Conservation (phyloP, 1,140 invertebrate genomes). For the Leptinotarsa texana region DNA sequence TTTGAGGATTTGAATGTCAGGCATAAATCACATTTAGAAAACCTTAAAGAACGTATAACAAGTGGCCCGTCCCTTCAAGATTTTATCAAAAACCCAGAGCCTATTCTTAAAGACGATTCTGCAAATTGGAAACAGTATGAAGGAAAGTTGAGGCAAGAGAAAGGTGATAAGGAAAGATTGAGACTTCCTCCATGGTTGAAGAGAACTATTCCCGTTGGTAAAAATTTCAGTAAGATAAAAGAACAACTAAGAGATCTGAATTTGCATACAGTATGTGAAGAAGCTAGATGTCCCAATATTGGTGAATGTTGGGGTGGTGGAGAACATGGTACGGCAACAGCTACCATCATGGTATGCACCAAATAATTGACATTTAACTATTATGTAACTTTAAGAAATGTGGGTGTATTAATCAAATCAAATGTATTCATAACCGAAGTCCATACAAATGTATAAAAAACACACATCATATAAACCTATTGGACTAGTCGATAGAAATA, state of each 20-base stretch:
- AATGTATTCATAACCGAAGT: no score
- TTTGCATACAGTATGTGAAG: constrained; percentile 97
- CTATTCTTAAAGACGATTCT: constrained; percentile 61
- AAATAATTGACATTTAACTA: neutral
- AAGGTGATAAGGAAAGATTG: constrained; percentile 79
- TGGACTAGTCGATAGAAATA: no score
- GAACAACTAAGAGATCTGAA: constrained; percentile 85
- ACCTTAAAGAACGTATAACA: constrained; percentile 60
- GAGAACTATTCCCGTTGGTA: constrained; percentile 88
- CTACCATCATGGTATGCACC: constrained; percentile 81
- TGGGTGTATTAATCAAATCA: no score
- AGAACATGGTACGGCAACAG: constrained; percentile 81
- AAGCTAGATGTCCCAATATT: constrained; percentile 98
- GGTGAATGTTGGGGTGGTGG: constrained; percentile 99
- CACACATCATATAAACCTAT: no score
- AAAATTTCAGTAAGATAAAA: constrained; percentile 86
- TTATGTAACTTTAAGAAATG: no score
- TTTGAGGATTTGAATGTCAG: constrained; percentile 13
- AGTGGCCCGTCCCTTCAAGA: constrained; percentile 68
- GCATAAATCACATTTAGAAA: constrained; percentile 50
- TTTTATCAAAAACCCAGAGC: constrained; percentile 60
- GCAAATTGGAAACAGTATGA: constrained; percentile 70
- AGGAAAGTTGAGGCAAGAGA: constrained; percentile 82
- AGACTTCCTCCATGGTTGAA: constrained; percentile 97
- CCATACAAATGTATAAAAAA: no score